Evolutionary conservation across 2,888 invertebrate genomes (phyloP), one percentile per base, ranked within the genome.

Genomic region (Nymphalis polychloros): DNA sequence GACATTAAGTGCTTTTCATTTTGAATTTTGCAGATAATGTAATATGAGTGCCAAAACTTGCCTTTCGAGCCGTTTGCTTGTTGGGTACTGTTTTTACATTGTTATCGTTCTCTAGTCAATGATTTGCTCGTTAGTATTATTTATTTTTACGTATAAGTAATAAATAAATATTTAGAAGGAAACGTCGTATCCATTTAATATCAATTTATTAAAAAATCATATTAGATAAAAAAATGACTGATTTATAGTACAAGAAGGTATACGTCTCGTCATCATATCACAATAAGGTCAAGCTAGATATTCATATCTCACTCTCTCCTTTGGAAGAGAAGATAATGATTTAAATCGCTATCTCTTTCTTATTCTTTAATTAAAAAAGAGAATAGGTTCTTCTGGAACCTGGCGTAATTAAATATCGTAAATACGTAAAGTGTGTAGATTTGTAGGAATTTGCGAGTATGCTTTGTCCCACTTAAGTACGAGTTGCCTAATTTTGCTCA

Each of bases 161-260:
- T 31, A 13, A 35, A 50, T 50, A 50, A 50, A 31, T 31, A 50
- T 35, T 50, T 62, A 62, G 8, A 48, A 49, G 2, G 31, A 41
- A 49, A n/a, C 49, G 8, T 31, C 49, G 35, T 49, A 50, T 19
- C 62, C 35, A 50, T 63, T 27, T 59, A 41, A 63, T 50, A 59
- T 60, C 35, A 63, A 52, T 52, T 60, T 48, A 52, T 53, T 23
- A 53, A 69, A 41, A 10, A 41, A 60, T 63, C 68, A 73, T 35
- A 20, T 62, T 53, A 63, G 63, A 69, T 68, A 69, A 61, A 65
- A 63, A 64, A 68, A 71, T 65, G 80, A 80, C 80, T 80, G 79
- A 80, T 73, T 68, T 61, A 77, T 74, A 78, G 78, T 79, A 81
- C 81, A 81, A 81, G 74, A 69, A 72, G 73, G 81, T 81, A 82